A percentile compares a stretch with the other conserved stretches of the same genome.
Conservation (phyloP, 2,113 vertebrate species). For the Hirundichthys speculiger region DNA sequence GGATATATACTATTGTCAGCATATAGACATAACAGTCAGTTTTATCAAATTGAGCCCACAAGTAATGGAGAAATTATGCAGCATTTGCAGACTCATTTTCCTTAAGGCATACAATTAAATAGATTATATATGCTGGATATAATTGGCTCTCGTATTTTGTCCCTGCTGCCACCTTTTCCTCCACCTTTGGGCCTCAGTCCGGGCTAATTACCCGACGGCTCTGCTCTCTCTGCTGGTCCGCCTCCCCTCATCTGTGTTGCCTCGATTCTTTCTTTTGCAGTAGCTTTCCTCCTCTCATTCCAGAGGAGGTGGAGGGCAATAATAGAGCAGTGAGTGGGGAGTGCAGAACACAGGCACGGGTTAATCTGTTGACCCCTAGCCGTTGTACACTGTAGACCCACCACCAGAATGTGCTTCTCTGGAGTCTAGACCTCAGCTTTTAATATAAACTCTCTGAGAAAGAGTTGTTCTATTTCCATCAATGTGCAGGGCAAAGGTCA, state of each 20-base stretch:
- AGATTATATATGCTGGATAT: constrained; percentile 19
- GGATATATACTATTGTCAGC: too few relatives aligned
- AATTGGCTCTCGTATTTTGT: constrained; percentile 30
- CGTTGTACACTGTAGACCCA: constrained; percentile 59
- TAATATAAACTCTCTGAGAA: constrained; percentile 49
- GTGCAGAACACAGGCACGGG: constrained; percentile 59
- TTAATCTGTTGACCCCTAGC: constrained; percentile 77
- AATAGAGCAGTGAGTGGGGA: constrained; percentile 58
- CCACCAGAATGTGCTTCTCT: constrained; percentile 52
- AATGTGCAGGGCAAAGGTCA: constrained; percentile 31
- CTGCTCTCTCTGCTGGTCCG: constrained; percentile 39
- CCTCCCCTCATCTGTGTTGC: constrained; percentile 25
- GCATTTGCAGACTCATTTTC: background rate
- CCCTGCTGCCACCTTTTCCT: constrained; percentile 8
- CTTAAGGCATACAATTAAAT: constrained; percentile 14
- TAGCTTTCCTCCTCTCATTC: constrained; percentile 47
- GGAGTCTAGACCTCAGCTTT: constrained; percentile 51
- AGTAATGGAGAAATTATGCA: background rate
- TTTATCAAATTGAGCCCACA: background rate
- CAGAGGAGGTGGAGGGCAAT: constrained; percentile 47
- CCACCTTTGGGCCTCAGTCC: constrained; percentile 70
- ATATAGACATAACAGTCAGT: background rate
- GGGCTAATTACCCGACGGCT: constrained; percentile 71
- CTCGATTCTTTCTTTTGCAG: constrained; percentile 49
- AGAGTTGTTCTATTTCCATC: constrained; percentile 38